Evolutionary conservation across 1,140 invertebrate genomes (phyloP), one percentile per base, ranked within the genome.

Genomic region (Drosophila subpulchrella): DNA sequence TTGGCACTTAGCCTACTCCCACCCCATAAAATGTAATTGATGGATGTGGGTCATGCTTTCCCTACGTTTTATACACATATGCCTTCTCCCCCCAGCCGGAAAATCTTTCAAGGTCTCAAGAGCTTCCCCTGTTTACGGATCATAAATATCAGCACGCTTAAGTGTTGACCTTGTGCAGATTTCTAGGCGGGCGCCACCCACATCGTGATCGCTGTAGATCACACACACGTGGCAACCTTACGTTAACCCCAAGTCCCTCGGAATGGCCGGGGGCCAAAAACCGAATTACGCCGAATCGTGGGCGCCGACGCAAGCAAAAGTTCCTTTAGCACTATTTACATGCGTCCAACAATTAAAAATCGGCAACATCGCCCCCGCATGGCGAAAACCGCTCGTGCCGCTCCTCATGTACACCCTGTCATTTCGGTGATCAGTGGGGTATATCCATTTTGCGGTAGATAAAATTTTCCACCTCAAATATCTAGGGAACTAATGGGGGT

Each of bases 321-420:
- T 34, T 71, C 42, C 44, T 58, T 57, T 68, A 24, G 20, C 36
- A 39, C 67, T 71, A 71, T 66, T 86, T 82, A 86, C 83, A 86
- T 75, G 74, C 82, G 60, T 75, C 27, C 59, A 42, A 42, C 51
- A 13, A 48, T 57, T 44, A 61, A 70, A 34, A 75, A 62, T 75
- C 75, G 78, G 78, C 82, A 86, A 78, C 47, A 65, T 56, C 55
- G 79, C 82, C 79, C 75, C 82, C 82, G 65, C 78, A 62, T 39
- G 34, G 15, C 47, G 30, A 34, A 15, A 50, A 48, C 12, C 47
- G 41, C 72, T 76, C 76, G 81, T 84, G 81, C 62, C 51, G 30
- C 32, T 15, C 32, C 47, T 68, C 15, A 36, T 7, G n/a, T 3
- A 4, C 34, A 66, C 60, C 65, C 30, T 27, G 4, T 58, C 6